A percentile compares a stretch with the other conserved stretches of the same genome.
Evolutionary conservation across 2,113 vertebrate species (phyloP).

Genomic region (Myodes glareolus): DNA sequence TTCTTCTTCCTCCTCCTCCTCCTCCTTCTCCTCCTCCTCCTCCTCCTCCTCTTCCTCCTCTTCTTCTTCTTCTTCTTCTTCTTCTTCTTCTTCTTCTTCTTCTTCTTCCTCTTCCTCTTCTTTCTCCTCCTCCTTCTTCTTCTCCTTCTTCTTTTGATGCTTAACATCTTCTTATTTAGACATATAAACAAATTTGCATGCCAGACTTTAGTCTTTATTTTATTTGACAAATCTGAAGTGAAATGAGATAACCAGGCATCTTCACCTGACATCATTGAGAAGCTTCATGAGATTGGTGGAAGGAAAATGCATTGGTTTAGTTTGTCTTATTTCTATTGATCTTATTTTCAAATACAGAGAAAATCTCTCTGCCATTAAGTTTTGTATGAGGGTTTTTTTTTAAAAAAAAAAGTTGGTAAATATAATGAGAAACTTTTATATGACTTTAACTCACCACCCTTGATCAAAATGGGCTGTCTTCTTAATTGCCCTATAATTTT

Average conservation of each 20-base stretch:
- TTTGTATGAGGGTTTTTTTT: background rate
- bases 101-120: no score
- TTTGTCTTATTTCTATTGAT: slow-evolving; percentile 37
- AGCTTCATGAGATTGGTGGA: slow-evolving; percentile 5
- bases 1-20: no score
- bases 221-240: slow-evolving; percentile 56
- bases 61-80: accelerated
- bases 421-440: slow-evolving; percentile 35
- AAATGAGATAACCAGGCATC: slow-evolving; percentile 54
- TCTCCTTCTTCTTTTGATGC: background rate
- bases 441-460: background rate
- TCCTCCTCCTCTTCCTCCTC: no score
- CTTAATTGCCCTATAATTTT: background rate
- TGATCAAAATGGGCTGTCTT: background rate
- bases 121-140: no score
- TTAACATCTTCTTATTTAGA: slow-evolving; percentile 66
- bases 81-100: no score
- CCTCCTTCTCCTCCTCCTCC: no score
- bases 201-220: slow-evolving; percentile 52
- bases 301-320: slow-evolving; percentile 23
- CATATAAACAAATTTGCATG: slow-evolving; percentile 35
- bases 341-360: background rate
- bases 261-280: slow-evolving; percentile 36
- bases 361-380: background rate
- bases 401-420: background rate